These are phyloP conservation scores for Ochropleura leucogaster DNA, from an alignment of 2,888 invertebrate genomes.

Conservation along the genomic window DNA sequence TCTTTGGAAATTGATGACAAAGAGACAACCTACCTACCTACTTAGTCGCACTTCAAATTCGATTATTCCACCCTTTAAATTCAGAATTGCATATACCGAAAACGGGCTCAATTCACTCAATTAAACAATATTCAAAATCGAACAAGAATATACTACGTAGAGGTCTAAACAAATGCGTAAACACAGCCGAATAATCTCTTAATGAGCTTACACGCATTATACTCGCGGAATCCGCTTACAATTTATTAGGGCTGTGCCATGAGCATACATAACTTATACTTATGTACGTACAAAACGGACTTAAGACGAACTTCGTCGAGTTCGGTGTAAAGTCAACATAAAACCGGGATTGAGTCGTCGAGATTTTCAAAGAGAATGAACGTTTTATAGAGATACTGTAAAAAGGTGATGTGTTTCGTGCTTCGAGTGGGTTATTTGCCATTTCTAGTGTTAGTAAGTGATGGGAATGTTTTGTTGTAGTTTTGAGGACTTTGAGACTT, in stretches of 20 bases:
- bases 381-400: conserved; percentile 55
- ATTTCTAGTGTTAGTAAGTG: conserved; percentile 1
- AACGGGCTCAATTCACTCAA: conserved; percentile 16
- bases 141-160: conserved; percentile 18
- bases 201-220: conserved; percentile 64
- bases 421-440: conserved; percentile 13
- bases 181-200: conserved; percentile 57
- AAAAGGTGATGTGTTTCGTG: conserved; percentile 53
- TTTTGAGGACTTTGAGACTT: background rate
- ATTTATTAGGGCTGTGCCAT: conserved; percentile 62
- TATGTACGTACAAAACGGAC: conserved; percentile 48
- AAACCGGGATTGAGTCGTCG: conserved; percentile 56
- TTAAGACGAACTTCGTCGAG: conserved; percentile 50
- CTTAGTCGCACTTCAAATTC: background rate
- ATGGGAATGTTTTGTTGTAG: background rate
- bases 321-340: conserved; percentile 55
- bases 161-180: conserved; percentile 53
- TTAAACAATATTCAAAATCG: conserved; percentile 23
- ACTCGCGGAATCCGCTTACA: conserved; percentile 61
- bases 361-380: conserved; percentile 56
- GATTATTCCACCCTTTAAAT: background rate
- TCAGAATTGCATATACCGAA: background rate
- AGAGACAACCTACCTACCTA: background rate
- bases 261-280: conserved; percentile 57
- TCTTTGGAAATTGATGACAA: background rate